phyloP scores from a whole-genome alignment of 2,797 vertebrate species.

The Labroides dimidiatus region DNA sequence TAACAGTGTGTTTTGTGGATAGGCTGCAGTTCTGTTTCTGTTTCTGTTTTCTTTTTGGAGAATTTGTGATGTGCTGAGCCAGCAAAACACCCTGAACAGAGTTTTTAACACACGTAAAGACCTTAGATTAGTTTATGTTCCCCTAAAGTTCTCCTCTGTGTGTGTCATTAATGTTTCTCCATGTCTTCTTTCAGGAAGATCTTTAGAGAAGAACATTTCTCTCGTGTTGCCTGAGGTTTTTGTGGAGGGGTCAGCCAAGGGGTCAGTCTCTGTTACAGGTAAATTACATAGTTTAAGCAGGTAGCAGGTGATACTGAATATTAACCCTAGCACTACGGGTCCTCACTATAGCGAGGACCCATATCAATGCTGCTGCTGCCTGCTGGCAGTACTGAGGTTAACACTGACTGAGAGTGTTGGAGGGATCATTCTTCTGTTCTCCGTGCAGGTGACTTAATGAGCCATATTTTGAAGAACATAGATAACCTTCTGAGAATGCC shows the following conservation, averaged over 20 bases:
- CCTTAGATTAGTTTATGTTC: too few species aligned
- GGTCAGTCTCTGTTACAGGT: slow-evolving; percentile 88
- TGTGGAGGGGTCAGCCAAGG: slow-evolving; percentile 85
- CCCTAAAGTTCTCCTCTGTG: background rate
- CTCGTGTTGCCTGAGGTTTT: slow-evolving; percentile 83
- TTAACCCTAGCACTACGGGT: too few species aligned
- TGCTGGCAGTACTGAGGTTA: too few species aligned
- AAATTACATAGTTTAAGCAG: slow-evolving; percentile 18
- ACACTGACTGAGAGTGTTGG: too few species aligned
- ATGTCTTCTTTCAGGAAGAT: slow-evolving; percentile 54
- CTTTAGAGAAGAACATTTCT: slow-evolving; percentile 68
- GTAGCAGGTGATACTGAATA: background rate
- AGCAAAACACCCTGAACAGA: too few species aligned
- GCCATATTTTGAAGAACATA: slow-evolving; percentile 86
- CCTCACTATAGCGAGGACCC: too few species aligned
- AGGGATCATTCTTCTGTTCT: background rate
- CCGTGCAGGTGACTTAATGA: slow-evolving; percentile 89
- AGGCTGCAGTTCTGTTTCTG: too few species aligned
- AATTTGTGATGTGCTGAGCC: too few species aligned
- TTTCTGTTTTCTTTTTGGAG: background rate
- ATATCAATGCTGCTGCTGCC: too few species aligned
- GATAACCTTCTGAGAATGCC: slow-evolving; percentile 90
- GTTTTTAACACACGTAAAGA: too few species aligned
- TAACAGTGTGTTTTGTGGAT: too few species aligned
- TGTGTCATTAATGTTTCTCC: background rate